Base-by-base conservation (phyloP, 2,888 invertebrate species). In the Steinernema carpocapsae region DNA sequence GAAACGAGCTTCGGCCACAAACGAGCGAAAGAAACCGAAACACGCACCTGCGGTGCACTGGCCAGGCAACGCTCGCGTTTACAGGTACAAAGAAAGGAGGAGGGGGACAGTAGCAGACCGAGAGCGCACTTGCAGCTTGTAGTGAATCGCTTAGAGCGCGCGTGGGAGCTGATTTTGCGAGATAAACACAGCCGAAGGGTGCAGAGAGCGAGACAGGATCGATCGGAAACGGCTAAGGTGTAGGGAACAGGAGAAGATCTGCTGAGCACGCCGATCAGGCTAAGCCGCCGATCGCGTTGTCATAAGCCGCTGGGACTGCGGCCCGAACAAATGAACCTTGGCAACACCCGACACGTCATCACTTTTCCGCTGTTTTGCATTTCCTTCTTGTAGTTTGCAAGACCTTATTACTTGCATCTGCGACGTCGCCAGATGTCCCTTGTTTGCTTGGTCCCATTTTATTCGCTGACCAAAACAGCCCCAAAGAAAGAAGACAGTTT, bases 141-240 rank as follows among this genome's bases (percentile, higher is more conserved):
- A 64, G 64, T 64, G 64, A 32, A 64, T 64, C 64, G 29, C 64
- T 64, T 64, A 64, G 64, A 64, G 64, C 64, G 64, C 64, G 64
- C 64, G 64, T 64, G 64, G 64, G 64, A 64, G 64, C 64, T 26
- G 32, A 64, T 64, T 29, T 26, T 32, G 64, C 64, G 64, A 64
- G 64, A 64, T 64, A 64, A 64, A 64, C 64, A 64, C 32, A 64
- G 64, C 64, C 64, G 64, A 64, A 29, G 64, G 64, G 64, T 64
- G 64, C 64, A 64, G 64, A 64, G 64, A 64, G 64, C 64, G 32
- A 64, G 64, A 37, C 64, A 26, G 64, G 64, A 64, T 64, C 64
- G 64, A 64, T 64, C 64, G 64, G 64, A 64, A 29, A 32, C 24
- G 64, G 64, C 64, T 64, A 64, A 64, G 64, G 64, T 64, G 64